phyloP scores from a whole-genome alignment of 2,113 vertebrate genomes.

The Colaptes auratus region DNA sequence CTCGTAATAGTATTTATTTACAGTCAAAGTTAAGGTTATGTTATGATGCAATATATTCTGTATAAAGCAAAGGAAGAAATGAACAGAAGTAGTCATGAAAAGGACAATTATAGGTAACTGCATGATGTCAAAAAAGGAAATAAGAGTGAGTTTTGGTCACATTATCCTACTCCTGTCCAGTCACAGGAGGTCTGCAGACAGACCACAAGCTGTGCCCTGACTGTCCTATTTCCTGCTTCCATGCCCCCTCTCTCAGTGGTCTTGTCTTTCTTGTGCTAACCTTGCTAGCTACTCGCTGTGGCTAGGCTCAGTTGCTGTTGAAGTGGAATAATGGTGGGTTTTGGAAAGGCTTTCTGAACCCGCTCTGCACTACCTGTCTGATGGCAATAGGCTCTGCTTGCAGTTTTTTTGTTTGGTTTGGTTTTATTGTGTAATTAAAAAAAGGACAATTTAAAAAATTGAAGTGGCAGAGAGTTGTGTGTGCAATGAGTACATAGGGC shows the following conservation, averaged over 20 bases:
- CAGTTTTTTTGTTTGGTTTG: accelerated
- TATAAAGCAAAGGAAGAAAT: background rate
- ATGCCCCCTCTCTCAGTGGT: accelerated
- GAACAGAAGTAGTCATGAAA: background rate
- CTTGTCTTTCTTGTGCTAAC: accelerated
- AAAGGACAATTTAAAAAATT: too few relatives aligned
- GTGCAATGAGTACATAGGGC: background rate
- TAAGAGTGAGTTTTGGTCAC: background rate
- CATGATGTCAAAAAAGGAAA: background rate
- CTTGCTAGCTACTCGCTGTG: background rate
- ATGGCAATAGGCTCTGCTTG: background rate
- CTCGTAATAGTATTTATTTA: background rate
- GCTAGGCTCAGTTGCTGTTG: background rate
- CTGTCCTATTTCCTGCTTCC: too few relatives aligned
- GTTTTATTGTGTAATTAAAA: background rate
- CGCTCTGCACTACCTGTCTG: background rate
- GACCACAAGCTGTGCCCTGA: background rate
- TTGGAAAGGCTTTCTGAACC: background rate
- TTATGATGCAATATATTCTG: background rate
- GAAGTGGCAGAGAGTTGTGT: background rate
- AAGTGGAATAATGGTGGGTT: background rate
- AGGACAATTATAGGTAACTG: background rate
- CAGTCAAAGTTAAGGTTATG: background rate
- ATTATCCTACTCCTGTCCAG: background rate
- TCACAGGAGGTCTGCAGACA: background rate